Evolutionary conservation across 1,140 invertebrate genomes (phyloP), one percentile per base, ranked within the genome.

Genomic region (Zaprionus vittiger): DNA sequence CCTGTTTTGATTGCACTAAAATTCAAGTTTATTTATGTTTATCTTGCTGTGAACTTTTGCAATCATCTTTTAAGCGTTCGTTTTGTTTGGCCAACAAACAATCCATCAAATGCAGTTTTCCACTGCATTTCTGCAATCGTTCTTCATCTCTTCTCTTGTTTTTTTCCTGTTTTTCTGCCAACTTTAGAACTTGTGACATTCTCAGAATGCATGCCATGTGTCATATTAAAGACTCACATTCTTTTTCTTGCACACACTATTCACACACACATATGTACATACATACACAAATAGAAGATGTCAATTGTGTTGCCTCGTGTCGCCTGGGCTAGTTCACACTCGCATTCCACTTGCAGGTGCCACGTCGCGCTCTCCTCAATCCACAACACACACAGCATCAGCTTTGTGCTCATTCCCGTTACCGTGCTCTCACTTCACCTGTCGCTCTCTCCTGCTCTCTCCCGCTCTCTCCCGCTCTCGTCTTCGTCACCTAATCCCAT

Each of bases 401-500:
- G 20, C 47, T 52, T 52, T 24, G 47, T 52, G 47, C 47, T 24
- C 47, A 24, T 14, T 52, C 47, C 20, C 47, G 41, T 47, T 47
- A 1, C n/a, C 41, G 1, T 17, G 41, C 28, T 62, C n/a, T n/a
- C 44, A 15, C 26, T 28, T 37, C 31, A 9, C 41, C 56, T 57
- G n/a, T 12, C 34, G 49, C 69, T 78, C 66, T 52, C 47, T n/a
- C 47, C 17, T 37, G 15, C 37, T 9, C 37, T 37, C 20, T 4
- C 24, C 17, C 41, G 15, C 37, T 9, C 37, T 37, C 20, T 4
- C 24, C 17, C 41, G 47, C 73, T 74, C 62, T 47, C 47, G 47
- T 66, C 59, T 69, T 73, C 73, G 80, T 70, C 68, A 80, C 73
- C 81, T 85, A 87, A 87, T 86, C 77, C 83, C 83, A 87, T 83